Base-by-base conservation (phyloP, 2,113 vertebrate species). In the Paramisgurnus dabryanus region DNA sequence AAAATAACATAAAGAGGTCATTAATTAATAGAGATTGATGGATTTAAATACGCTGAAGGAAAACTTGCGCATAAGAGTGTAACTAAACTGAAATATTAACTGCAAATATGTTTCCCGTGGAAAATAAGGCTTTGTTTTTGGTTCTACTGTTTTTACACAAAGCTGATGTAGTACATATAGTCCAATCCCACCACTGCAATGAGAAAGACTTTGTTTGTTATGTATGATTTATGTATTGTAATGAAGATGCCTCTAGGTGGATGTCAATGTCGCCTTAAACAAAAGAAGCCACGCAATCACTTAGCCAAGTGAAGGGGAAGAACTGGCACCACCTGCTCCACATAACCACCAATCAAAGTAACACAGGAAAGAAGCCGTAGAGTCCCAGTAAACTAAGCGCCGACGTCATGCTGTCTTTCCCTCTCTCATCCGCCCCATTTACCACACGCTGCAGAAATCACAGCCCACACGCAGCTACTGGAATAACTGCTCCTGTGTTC, bases 301-400 rank as follows among this genome's bases (percentile, higher is more conserved):
- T 9, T 55, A 7, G 11, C 18, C 57, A 4, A 60, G 18, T 7
- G 0, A 45, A 63, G 13, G 18, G 9, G 22, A 39, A 15, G 18
- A 49, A 75, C 43, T 75, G 58, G 43, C 43, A 50, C 63, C 58
- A 64, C 73, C 58, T 75, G 73, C 43, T 47, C 18, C 73, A 49
- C 60, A 49, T 4, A 61, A 64, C 13, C 27, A 22, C 22, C n/a
- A 64, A 63, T 64, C 71, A 74, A 74, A 61, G n/a, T 43, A 63
- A 34, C 43, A 75, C 22, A 64, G 73, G 60, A 64, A 75, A 45
- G 41, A 40, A 45, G 13, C 40, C 11, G 10, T 72, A 17, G 40
- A 45, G 55, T 74, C 71, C 71, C 71, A 45, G 55, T 74, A 74
- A 74, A 18, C 40, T 74, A 12, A 74, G n/a, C 22, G 34, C 55